Evolutionary conservation across 92 coral and sea anemone genomes (phyloP).

Genomic region (Siderastrea siderea): DNA sequence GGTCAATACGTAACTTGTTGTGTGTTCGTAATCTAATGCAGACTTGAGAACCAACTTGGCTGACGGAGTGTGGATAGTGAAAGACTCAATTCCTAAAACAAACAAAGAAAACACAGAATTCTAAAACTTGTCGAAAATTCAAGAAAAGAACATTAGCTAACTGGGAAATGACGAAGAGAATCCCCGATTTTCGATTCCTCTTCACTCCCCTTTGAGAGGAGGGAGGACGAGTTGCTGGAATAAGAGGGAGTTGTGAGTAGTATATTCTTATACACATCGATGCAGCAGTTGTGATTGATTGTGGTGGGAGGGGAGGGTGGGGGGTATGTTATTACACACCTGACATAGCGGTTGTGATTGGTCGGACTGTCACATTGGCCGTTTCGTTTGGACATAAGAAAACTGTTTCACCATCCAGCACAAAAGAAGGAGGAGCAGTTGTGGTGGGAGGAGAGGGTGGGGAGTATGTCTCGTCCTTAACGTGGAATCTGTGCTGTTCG

Average conservation of each 20-base stretch:
- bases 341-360: constrained; percentile 79
- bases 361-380: constrained; percentile 68
- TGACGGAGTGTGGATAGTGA: constrained; percentile 66
- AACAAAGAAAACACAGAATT: neutral
- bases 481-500: constrained; percentile 83
- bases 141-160: no score
- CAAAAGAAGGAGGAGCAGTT: constrained; percentile 75
- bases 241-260: no score
- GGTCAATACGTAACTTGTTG: constrained; percentile 73
- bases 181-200: no score
- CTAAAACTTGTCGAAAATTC: neutral
- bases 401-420: constrained; percentile 75
- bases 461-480: constrained; percentile 74
- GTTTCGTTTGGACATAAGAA: constrained; percentile 84
- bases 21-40: constrained; percentile 84
- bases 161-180: no score
- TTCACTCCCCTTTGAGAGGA: no score
- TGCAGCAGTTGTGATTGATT: neutral
- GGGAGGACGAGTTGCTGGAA: no score
- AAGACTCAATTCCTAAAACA: constrained; percentile 66
- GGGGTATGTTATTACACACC: constrained; percentile 41
- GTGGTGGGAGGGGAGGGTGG: no score
- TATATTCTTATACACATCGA: neutral
- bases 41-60: constrained; percentile 82
- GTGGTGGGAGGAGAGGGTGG: constrained; percentile 82